Base-by-base conservation (phyloP, 2,113 vertebrate species). In the Coryphaenoides rupestris region DNA sequence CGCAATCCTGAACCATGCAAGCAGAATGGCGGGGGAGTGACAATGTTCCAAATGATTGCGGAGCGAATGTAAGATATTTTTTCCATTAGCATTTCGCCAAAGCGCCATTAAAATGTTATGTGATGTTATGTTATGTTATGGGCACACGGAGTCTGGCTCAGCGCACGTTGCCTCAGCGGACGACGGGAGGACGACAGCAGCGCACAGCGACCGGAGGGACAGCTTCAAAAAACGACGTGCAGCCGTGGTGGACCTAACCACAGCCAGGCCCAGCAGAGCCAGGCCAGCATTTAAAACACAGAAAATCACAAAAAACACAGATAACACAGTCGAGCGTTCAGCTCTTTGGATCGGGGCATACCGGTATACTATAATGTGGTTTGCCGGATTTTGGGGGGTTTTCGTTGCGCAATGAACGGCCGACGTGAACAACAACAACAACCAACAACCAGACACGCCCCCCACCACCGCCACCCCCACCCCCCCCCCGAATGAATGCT, bases 221-320 rank as follows among this genome's bases (percentile, higher is more conserved):
- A 55, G 83, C 84, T 89, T 90, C 88, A 91, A 91, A 89, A 89
- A n/a, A n/a, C n/a, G n/a, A n/a, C n/a, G n/a, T n/a, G n/a, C n/a
- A n/a, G n/a, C n/a, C n/a, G n/a, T n/a, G n/a, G n/a, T n/a, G 88
- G 87, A 78, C 72, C 74, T 66, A 66, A 78, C 74, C 68, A 52
- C n/a, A n/a, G n/a, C n/a, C n/a, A n/a, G n/a, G n/a, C n/a, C n/a
- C n/a, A n/a, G n/a, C n/a, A n/a, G n/a, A n/a, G n/a, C n/a, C n/a
- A n/a, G n/a, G n/a, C n/a, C n/a, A n/a, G n/a, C n/a, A n/a, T n/a
- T n/a, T n/a, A n/a, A n/a, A n/a, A n/a, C n/a, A n/a, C n/a, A n/a
- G n/a, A n/a, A n/a, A n/a, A n/a, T n/a, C n/a, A n/a, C n/a, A n/a
- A n/a, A n/a, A n/a, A n/a, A n/a, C n/a, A n/a, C n/a, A n/a, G n/a